Evolutionary conservation across 2,797 vertebrate genomes (phyloP).

Genomic region (Mormyrops boulengeri): DNA sequence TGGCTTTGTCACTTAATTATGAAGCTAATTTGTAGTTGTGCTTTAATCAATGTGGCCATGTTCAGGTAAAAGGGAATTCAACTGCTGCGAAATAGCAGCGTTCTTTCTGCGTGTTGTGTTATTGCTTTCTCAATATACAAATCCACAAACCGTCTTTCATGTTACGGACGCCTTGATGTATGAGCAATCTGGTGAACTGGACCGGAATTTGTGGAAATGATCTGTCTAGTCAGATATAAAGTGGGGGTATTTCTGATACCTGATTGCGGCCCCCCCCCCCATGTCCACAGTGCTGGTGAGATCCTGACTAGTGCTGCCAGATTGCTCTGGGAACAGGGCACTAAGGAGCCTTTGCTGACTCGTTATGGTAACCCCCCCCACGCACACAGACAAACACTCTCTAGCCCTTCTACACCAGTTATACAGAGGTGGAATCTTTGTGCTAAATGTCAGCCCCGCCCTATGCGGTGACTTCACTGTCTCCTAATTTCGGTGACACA

Average conservation of each 20-base stretch:
- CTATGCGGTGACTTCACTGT: slow-evolving; percentile 1
- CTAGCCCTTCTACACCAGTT: slow-evolving; percentile 31
- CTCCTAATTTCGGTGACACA: slow-evolving; percentile 15
- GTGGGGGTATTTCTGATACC: background rate
- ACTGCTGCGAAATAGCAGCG: slow-evolving; percentile 44
- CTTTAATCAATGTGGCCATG: slow-evolving; percentile 55
- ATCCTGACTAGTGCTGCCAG: background rate
- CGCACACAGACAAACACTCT: background rate
- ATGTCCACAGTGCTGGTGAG: background rate
- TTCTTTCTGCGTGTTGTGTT: slow-evolving; percentile 50
- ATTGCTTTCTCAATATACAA: slow-evolving; percentile 30
- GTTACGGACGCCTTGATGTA: background rate
- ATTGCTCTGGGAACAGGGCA: background rate
- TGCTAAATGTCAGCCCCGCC: slow-evolving; percentile 55
- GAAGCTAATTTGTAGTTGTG: slow-evolving; percentile 51
- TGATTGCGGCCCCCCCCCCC: background rate
- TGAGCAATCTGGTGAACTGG: background rate
- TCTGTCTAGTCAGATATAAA: background rate
- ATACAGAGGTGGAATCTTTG: slow-evolving; percentile 29
- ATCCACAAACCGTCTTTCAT: slow-evolving; percentile 29
- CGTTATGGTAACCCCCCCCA: background rate
- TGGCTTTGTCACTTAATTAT: slow-evolving; percentile 35
- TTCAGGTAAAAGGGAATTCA: slow-evolving; percentile 62
- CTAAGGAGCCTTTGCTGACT: background rate
- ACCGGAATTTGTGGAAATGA: background rate